Percentiles rank a stretch among this genome's conserved stretches.
Conservation (phyloP, 2,797 vertebrate genomes). For the Neosilurus hyrtlii region DNA sequence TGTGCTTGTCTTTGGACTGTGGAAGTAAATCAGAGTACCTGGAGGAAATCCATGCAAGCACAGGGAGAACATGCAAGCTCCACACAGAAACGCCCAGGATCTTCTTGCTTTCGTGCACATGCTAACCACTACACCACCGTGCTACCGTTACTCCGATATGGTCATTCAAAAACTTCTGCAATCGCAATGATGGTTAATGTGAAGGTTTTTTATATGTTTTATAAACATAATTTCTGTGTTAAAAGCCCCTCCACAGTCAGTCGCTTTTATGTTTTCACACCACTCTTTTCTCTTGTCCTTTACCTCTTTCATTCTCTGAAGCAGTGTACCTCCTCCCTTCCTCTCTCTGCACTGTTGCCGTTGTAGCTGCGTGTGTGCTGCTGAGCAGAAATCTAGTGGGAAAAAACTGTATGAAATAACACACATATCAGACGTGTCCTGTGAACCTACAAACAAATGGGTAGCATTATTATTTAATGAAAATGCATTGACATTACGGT, state of each 20-base stretch:
- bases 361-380: not conserved
- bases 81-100: no score
- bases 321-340: slow-evolving; percentile 2
- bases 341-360: slow-evolving; percentile 3
- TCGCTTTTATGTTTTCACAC: slow-evolving; percentile 29
- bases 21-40: no score
- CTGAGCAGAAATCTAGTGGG: slow-evolving; percentile 19
- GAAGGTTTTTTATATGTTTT: not conserved
- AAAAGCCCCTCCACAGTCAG: slow-evolving; percentile 1
- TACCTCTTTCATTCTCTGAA: slow-evolving; percentile 19
- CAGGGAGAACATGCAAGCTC: no score
- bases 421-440: slow-evolving; percentile 5
- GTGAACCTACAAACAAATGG: slow-evolving; percentile 5
- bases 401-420: slow-evolving; percentile 15
- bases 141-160: no score
- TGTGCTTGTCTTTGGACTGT: no score
- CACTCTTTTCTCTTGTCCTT: slow-evolving; percentile 15
- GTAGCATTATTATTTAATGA: slow-evolving; percentile 27
- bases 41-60: no score
- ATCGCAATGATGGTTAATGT: slow-evolving; percentile 27
- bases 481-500: not conserved
- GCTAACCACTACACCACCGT: no score
- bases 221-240: slow-evolving; percentile 1
- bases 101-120: no score
- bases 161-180: slow-evolving; percentile 59